Percentiles rank a stretch among this genome's conserved stretches.
phyloP scores from a whole-genome alignment of 1,140 invertebrate genomes.

The Euura lappo region DNA sequence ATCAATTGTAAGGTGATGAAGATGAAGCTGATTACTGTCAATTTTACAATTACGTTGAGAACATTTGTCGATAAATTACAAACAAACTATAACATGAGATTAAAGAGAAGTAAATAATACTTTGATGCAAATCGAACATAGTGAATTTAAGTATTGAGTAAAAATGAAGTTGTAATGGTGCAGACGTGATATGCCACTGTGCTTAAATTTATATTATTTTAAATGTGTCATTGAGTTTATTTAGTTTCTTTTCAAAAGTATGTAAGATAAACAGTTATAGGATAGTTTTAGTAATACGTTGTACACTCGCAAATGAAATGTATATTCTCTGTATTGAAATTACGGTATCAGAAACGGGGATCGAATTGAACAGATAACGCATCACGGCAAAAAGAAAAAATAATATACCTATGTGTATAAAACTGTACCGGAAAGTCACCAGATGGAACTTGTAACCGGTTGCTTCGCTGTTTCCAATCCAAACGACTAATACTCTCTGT shows the following conservation, averaged over 20 bases:
- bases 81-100: neutral
- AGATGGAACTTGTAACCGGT: neutral
- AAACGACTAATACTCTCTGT: neutral
- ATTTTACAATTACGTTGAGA: neutral
- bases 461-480: neutral
- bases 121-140: neutral
- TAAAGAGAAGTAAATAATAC: neutral
- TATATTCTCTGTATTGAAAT: slow-evolving; percentile 48
- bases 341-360: slow-evolving; percentile 32
- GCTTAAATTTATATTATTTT: slow-evolving; percentile 31
- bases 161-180: neutral
- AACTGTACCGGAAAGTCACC: neutral
- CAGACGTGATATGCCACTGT: slow-evolving; percentile 38
- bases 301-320: slow-evolving; percentile 32
- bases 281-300: slow-evolving; percentile 38
- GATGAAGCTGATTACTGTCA: neutral
- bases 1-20: too few relatives aligned
- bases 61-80: neutral
- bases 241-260: slow-evolving; percentile 48
- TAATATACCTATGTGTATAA: too few relatives aligned
- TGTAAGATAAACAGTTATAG: slow-evolving; percentile 53
- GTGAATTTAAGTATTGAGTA: neutral
- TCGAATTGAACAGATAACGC: neutral
- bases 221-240: slow-evolving; percentile 22
- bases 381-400: too few relatives aligned